phyloP scores from a whole-genome alignment of 2,797 vertebrate genomes.

The Tiaroga cobitis region DNA sequence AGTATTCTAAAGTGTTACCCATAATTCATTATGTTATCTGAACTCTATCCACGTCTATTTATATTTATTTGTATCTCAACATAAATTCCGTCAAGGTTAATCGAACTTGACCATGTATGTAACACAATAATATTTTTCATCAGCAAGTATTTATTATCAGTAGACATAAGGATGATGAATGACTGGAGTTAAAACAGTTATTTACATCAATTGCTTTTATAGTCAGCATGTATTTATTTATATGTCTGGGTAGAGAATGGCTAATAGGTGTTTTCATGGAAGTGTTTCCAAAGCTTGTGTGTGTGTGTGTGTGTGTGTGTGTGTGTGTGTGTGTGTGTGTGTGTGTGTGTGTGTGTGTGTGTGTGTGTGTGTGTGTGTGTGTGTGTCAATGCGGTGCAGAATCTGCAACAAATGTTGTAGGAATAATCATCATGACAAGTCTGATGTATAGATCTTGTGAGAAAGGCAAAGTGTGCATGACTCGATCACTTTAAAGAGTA shows the following conservation, averaged over 20 bases:
- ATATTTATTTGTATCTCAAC: background rate
- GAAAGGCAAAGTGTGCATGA: conserved; percentile 45
- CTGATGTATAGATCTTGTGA: conserved; percentile 58
- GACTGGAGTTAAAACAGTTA: conserved; percentile 3
- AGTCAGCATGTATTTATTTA: conserved; percentile 32
- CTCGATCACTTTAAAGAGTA: conserved; percentile 41
- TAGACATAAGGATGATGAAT: conserved; percentile 21
- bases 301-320: background rate
- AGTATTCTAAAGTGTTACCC: too few species aligned
- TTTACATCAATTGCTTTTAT: conserved; percentile 21
- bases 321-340: background rate
- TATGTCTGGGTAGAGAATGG: too few species aligned
- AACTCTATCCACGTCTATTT: background rate
- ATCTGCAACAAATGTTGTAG: conserved; percentile 25
- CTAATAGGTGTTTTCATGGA: background rate
- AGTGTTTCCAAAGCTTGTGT: background rate
- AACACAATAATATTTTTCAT: background rate
- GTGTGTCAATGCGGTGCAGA: background rate
- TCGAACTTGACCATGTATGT: background rate
- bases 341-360: background rate
- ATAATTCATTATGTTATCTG: background rate
- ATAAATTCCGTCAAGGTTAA: conserved; percentile 1
- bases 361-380: background rate
- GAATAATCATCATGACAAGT: conserved; percentile 56
- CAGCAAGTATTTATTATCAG: background rate